phyloP scores from a whole-genome alignment of 2,797 vertebrate genomes.

The Rhinichthys osculus region DNA sequence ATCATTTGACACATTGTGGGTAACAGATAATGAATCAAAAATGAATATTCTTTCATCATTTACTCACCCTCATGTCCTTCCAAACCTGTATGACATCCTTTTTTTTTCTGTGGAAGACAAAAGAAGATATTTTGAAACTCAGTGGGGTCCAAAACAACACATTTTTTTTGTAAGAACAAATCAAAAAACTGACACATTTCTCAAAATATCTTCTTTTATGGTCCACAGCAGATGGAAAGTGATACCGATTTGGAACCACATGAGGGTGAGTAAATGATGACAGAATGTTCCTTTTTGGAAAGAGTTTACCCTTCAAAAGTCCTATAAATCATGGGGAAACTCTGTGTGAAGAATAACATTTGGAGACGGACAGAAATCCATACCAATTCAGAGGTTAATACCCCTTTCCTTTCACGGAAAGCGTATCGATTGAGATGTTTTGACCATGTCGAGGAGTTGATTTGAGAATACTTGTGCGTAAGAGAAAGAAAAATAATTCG shows the following conservation, averaged over 20 bases:
- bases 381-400: conserved; percentile 21
- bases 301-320: conserved; percentile 1
- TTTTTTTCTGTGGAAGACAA: neutral
- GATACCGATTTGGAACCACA: neutral
- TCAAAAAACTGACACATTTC: neutral
- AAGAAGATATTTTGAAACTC: neutral
- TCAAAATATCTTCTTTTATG: neutral
- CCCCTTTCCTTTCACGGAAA: neutral
- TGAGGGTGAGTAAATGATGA: neutral
- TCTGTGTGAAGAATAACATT: neutral
- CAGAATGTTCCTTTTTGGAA: conserved; percentile 18
- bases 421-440: neutral
- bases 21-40: neutral
- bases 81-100: neutral
- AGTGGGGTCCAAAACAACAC: neutral
- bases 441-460: neutral
- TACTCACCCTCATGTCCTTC: neutral
- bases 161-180: neutral
- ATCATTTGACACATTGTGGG: conserved; percentile 16
- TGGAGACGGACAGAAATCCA: neutral
- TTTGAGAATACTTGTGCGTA: conserved; percentile 7
- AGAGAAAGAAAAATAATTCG: neutral
- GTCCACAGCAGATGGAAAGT: neutral
- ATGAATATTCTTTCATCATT: neutral
- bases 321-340: neutral